A percentile compares a stretch with the other conserved stretches of the same genome.
These are phyloP conservation scores for Gallinago media DNA, from an alignment of 2,113 vertebrate species.

Conservation along the genomic window DNA sequence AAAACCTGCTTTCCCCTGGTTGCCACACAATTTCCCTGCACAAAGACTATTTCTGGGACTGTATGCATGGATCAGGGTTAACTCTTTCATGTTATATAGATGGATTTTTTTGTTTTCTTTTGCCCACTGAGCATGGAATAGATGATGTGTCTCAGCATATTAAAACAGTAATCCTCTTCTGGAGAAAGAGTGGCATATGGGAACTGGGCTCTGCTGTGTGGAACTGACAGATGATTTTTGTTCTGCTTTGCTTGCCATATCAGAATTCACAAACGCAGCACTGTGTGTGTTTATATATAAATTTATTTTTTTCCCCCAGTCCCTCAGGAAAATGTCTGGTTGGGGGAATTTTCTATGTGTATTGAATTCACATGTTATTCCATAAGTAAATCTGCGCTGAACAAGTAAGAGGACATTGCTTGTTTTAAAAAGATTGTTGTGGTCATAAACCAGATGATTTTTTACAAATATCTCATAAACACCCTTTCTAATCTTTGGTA, in stretches of 20 bases:
- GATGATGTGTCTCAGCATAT: neutral
- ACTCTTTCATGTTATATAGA: neutral
- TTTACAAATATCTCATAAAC: neutral
- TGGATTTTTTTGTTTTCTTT: neutral
- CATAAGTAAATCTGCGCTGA: neutral
- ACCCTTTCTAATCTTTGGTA: neutral
- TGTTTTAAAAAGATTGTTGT: neutral
- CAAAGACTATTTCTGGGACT: neutral
- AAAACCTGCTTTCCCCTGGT: neutral
- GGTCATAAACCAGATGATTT: neutral
- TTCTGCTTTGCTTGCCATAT: conserved; percentile 38
- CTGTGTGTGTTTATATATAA: neutral
- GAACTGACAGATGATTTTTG: conserved; percentile 42
- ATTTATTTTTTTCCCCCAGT: neutral
- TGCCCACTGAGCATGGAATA: neutral
- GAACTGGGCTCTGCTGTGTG: neutral
- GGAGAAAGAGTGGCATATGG: conserved; percentile 16
- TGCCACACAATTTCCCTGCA: neutral
- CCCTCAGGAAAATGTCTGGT: neutral
- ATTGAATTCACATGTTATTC: neutral
- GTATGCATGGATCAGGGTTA: neutral
- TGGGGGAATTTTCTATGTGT: neutral
- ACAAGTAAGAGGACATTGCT: neutral
- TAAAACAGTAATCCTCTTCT: conserved; percentile 39
- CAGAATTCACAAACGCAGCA: neutral